These are phyloP conservation scores for pig (Sus scrofa) DNA, from an alignment of 2,113 vertebrate species.

Conservation along the genomic window DNA sequence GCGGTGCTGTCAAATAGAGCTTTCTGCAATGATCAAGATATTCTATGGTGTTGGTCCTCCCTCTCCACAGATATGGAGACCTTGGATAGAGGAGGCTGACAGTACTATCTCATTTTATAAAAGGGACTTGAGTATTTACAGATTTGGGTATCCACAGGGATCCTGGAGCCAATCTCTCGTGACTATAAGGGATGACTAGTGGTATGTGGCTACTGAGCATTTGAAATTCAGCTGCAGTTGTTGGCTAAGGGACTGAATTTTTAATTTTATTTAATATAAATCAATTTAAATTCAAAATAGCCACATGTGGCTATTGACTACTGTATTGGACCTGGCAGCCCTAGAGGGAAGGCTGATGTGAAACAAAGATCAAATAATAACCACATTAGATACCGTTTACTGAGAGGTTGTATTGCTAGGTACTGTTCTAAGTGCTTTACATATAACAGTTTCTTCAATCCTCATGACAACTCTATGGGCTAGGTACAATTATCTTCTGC, in stretches of 20 bases:
- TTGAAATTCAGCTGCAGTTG: background rate
- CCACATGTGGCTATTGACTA: background rate
- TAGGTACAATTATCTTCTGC: background rate
- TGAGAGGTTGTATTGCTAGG: background rate
- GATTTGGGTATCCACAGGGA: background rate
- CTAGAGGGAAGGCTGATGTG: background rate
- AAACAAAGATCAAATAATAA: background rate
- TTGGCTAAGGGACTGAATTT: background rate
- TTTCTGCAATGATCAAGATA: background rate
- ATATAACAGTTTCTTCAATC: background rate
- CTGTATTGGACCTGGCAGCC: background rate
- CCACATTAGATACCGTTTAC: background rate
- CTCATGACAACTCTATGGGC: background rate
- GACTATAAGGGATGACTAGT: background rate
- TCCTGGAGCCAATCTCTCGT: background rate
- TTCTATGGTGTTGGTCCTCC: background rate
- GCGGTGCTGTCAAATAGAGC: background rate
- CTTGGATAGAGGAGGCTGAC: background rate
- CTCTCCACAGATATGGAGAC: background rate
- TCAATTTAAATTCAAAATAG: constrained; percentile 18
- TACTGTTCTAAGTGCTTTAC: background rate
- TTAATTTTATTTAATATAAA: constrained; percentile 1
- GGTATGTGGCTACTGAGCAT: background rate
- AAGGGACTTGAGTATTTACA: background rate
- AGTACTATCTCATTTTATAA: background rate